Percentiles rank a stretch among this genome's conserved stretches.
These are phyloP conservation scores for Dasypogon diadema DNA, from an alignment of 2,888 invertebrate genomes.

Conservation along the genomic window DNA sequence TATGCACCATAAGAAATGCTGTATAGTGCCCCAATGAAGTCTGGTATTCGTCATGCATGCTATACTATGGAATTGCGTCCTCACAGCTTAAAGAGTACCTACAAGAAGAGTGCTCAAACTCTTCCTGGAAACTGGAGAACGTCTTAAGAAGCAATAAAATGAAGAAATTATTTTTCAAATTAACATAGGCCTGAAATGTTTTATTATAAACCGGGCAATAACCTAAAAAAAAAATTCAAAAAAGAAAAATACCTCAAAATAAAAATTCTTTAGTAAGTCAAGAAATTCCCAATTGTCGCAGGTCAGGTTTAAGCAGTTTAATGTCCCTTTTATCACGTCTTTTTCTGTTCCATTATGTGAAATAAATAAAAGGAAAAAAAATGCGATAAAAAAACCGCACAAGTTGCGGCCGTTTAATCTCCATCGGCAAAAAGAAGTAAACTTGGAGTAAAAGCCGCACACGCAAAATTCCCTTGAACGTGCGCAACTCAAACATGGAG, in stretches of 20 bases:
- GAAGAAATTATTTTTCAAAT: not conserved
- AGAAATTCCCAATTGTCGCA: slow-evolving; percentile 8
- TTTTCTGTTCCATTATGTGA: too few species aligned
- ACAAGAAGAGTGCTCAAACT: not conserved
- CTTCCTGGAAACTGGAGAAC: not conserved
- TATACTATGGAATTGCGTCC: not conserved
- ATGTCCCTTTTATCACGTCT: too few species aligned
- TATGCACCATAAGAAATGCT: not conserved
- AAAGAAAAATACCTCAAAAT: not conserved
- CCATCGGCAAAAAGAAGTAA: too few species aligned
- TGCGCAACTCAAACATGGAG: too few species aligned
- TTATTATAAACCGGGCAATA: not conserved
- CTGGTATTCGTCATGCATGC: slow-evolving; percentile 8
- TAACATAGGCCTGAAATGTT: not conserved
- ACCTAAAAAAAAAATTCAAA: not conserved
- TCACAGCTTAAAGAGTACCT: not conserved
- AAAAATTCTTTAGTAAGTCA: not conserved
- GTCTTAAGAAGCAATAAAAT: not conserved
- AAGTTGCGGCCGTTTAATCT: too few species aligned
- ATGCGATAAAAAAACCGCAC: too few species aligned
- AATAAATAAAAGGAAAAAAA: too few species aligned
- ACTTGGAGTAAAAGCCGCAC: too few species aligned
- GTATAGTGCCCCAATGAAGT: not conserved
- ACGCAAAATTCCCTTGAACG: too few species aligned
- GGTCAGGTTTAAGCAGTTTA: slow-evolving; percentile 20